Base-by-base conservation (phyloP, 2,797 vertebrate genomes). In the Hippoglossus hippoglossus region DNA sequence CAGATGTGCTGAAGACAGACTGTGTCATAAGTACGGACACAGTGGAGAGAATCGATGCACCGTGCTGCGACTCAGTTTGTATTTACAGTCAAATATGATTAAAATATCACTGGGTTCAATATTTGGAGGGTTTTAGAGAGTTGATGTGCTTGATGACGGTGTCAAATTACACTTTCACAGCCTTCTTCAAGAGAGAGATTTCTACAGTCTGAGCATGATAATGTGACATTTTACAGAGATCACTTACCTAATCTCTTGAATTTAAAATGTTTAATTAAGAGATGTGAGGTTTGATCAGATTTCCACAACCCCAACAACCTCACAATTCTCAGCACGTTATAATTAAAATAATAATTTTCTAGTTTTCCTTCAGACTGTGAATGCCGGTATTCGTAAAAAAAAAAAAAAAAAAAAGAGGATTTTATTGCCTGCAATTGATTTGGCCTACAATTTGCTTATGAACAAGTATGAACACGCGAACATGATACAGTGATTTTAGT, bases 1-100 rank as follows among this genome's bases (percentile, higher is more conserved):
- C 91, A 94, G 90, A 92, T 90, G 90, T 91, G 81, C 74, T 71
- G 63, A 86, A 72, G 75, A 85, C 78, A 75, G 67, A 61, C 63
- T 79, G 59, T 80, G 59, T 84, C 77, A 84, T 79, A 61, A 74
- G 71, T 58, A 61, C 15, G 58, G 77, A 85, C 70, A 73, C 55
- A 73, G 63, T 71, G 16, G 52, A 75, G 59, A 75, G 64, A 79
- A 84, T 65, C 53, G 39, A 34, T 46, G 46, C 52, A 22, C 52
- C 65, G 61, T 24, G 58, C 65, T 66, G 58, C 44, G 11, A 10
- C 39, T 61, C 56, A 24, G n/a, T 75, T 41, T 71, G 26, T 58
- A 51, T 67, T 71, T 19, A 54, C 13, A 61, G 22, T 44, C 41
- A 58, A 3, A 25, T 25, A 18, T 66, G 64, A 64, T 57, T 73